Evolutionary conservation across 2,888 invertebrate species (phyloP).

Genomic region (Papilio demoleus): DNA sequence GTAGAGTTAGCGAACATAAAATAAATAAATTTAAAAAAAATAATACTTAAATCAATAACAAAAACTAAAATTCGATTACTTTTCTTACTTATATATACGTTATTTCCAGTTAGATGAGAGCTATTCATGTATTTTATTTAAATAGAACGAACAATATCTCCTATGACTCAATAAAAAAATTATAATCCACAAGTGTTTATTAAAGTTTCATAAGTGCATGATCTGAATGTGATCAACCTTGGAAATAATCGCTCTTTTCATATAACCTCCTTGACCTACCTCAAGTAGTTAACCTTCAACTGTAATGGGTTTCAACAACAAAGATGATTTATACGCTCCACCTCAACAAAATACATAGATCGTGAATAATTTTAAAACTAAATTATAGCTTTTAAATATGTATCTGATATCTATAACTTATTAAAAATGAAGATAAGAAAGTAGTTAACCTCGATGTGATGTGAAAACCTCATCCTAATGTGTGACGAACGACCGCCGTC

Average conservation of each 20-base stretch:
- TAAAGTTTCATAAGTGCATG: neutral
- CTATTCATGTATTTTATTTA: too few species aligned
- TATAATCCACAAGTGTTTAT: neutral
- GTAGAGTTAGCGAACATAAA: too few species aligned
- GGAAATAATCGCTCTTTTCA: neutral
- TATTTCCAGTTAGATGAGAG: too few species aligned
- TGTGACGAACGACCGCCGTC: slow-evolving; percentile 16
- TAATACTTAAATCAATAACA: too few species aligned
- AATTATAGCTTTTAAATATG: neutral
- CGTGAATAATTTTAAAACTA: neutral
- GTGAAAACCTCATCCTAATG: slow-evolving; percentile 33
- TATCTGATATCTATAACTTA: neutral
- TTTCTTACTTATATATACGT: too few species aligned
- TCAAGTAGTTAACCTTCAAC: slow-evolving; percentile 21
- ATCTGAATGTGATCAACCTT: slow-evolving; percentile 19
- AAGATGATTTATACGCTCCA: neutral
- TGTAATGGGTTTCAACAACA: neutral
- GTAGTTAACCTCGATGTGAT: slow-evolving; percentile 32
- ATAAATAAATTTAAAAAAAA: too few species aligned
- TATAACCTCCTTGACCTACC: slow-evolving; percentile 28
- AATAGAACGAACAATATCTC: too few species aligned
- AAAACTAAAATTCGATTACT: too few species aligned
- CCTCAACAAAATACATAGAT: neutral
- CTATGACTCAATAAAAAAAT: too few species aligned
- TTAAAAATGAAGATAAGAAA: slow-evolving; percentile 3